Percentiles rank a stretch among this genome's conserved stretches.
Conservation (phyloP, 2,888 invertebrate species). For the Drymonia ruficornis region DNA sequence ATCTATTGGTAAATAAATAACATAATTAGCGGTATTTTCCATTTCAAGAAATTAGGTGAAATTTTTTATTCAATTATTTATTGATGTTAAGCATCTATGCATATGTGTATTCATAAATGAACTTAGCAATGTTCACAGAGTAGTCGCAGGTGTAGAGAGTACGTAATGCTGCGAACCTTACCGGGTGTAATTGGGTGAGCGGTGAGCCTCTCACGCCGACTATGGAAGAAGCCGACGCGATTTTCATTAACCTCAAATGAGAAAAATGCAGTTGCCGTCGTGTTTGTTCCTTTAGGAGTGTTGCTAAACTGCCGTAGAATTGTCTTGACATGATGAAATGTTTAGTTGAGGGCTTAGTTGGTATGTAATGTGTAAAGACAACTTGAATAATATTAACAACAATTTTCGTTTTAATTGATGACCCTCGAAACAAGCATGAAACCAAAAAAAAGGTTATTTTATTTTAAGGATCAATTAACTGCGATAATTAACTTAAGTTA, state of each 20-base stretch:
- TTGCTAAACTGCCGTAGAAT: conserved; percentile 28
- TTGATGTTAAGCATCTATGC: not conserved
- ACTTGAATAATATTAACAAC: no score
- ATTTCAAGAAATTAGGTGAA: no score
- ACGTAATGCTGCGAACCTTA: conserved; percentile 41
- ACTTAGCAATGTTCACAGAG: conserved; percentile 14
- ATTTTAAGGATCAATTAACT: no score
- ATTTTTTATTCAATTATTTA: no score
- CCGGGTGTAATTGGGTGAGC: conserved; percentile 63
- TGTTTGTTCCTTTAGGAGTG: conserved; percentile 44
- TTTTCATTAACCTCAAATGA: conserved; percentile 80
- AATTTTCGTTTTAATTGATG: no score
- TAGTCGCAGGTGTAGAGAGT: conserved; percentile 25
- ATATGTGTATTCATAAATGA: not conserved
- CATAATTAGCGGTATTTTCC: no score
- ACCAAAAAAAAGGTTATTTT: no score
- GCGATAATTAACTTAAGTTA: no score
- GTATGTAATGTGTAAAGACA: not conserved
- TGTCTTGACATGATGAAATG: conserved; percentile 28
- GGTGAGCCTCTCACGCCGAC: conserved; percentile 61
- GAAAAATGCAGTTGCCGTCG: conserved; percentile 65
- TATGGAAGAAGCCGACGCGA: conserved; percentile 55
- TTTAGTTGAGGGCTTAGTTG: conserved; percentile 11
- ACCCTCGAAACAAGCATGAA: no score
- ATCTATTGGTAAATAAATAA: no score